Evolutionary conservation across 92 coral and sea anemone genomes (phyloP).

Genomic region (Palythoa grandiflora): DNA sequence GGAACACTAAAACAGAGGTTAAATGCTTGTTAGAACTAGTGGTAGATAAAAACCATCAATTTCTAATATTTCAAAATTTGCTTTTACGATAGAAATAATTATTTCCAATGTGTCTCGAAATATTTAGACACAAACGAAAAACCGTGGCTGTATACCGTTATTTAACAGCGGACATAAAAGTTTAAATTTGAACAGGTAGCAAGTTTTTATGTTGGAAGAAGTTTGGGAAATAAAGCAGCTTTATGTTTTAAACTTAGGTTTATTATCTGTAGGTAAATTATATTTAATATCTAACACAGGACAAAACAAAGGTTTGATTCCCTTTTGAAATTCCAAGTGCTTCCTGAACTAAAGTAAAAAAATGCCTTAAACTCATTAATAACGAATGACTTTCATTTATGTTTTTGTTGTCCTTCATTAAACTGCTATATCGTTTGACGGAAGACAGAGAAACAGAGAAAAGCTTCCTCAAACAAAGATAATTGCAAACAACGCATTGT

Average conservation of each 20-base stretch:
- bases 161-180: background rate
- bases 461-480: background rate
- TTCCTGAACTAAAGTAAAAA: background rate
- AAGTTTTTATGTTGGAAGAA: background rate
- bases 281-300: background rate
- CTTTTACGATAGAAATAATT: background rate
- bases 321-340: background rate
- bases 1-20: too few species aligned
- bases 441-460: background rate
- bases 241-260: background rate
- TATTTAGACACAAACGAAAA: background rate
- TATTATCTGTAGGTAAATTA: background rate
- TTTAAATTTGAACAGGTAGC: slow-evolving; percentile 21
- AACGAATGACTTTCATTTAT: background rate
- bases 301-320: background rate
- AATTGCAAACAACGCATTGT: background rate
- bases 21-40: background rate
- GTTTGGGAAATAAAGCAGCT: background rate
- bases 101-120: background rate
- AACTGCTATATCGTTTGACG: background rate
- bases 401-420: background rate
- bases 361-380: background rate
- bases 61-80: background rate
- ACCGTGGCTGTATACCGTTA: background rate
- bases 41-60: background rate